Percentiles rank a stretch among this genome's conserved stretches.
Evolutionary conservation across 2,888 invertebrate species (phyloP).

Genomic region (Ethmia dodecea): DNA sequence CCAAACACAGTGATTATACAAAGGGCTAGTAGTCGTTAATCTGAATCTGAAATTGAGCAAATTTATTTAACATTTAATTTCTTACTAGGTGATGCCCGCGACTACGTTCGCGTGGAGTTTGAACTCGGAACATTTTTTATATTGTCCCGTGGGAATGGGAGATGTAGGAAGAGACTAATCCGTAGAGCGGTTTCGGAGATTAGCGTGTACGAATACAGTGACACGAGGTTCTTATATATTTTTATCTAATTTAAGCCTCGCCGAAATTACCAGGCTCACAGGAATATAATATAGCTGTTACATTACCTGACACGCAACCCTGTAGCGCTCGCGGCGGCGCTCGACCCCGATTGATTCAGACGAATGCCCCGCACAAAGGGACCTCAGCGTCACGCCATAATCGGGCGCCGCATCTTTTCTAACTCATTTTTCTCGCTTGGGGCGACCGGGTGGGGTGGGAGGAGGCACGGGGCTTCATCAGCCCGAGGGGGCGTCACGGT

Average conservation of each 20-base stretch:
- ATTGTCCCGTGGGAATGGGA: too few relatives aligned
- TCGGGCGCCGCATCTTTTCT: constrained; percentile 75
- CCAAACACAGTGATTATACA: too few relatives aligned
- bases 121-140: too few relatives aligned
- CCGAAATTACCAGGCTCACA: constrained; percentile 29
- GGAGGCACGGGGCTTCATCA: constrained; percentile 52
- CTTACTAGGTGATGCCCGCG: too few relatives aligned
- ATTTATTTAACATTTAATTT: too few relatives aligned
- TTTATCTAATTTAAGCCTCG: background rate
- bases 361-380: constrained; percentile 67
- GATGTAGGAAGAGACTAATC: too few relatives aligned
- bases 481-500: constrained; percentile 67
- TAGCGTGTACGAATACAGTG: too few relatives aligned
- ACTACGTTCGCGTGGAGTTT: too few relatives aligned
- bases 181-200: too few relatives aligned
- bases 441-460: constrained; percentile 34
- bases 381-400: constrained; percentile 64
- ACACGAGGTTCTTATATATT: too few relatives aligned
- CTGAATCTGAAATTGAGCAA: too few relatives aligned
- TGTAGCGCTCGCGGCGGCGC: constrained; percentile 38
- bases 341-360: constrained; percentile 66
- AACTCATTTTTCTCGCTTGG: constrained; percentile 77
- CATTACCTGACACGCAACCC: constrained; percentile 42
- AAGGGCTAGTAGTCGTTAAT: too few relatives aligned
- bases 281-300: constrained; percentile 31